Evolutionary conservation across 2,797 vertebrate genomes (phyloP).

Genomic region (Meriones psammophilus): DNA sequence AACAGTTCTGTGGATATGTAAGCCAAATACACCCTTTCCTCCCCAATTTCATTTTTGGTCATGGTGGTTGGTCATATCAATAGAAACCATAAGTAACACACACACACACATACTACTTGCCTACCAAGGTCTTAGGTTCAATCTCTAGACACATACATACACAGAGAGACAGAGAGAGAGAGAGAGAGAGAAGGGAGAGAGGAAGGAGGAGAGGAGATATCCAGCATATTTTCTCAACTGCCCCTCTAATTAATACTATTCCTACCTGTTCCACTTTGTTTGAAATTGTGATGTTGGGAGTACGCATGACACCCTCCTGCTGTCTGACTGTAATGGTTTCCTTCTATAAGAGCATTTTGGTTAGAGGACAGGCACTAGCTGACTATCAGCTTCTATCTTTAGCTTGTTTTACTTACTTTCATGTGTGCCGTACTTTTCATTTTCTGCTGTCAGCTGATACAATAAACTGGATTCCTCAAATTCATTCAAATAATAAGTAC

Average conservation of each 20-base stretch:
- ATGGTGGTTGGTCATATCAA: neutral
- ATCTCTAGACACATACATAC: neutral
- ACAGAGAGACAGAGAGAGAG: neutral
- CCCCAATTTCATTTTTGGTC: neutral
- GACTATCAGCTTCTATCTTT: slow-evolving; percentile 1
- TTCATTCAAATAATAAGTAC: slow-evolving; percentile 42
- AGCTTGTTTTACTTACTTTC: slow-evolving; percentile 86
- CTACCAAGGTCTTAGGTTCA: no score
- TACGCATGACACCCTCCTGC: neutral
- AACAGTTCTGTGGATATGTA: neutral
- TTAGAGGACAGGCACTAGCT: neutral
- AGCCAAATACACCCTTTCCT: neutral
- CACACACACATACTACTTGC: no score
- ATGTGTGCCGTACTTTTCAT: slow-evolving; percentile 90
- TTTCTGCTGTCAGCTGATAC: slow-evolving; percentile 50
- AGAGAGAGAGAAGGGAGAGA: no score
- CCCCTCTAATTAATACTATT: neutral
- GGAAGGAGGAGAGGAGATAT: neutral
- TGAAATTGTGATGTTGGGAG: neutral
- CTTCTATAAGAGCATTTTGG: slow-evolving; percentile 4
- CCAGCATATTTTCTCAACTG: neutral
- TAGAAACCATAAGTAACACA: no score
- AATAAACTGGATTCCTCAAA: slow-evolving; percentile 64
- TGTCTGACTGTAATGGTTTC: neutral
- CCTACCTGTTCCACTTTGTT: neutral